Conservation (phyloP, 2,797 vertebrate genomes). For the Mus minutoides region DNA sequence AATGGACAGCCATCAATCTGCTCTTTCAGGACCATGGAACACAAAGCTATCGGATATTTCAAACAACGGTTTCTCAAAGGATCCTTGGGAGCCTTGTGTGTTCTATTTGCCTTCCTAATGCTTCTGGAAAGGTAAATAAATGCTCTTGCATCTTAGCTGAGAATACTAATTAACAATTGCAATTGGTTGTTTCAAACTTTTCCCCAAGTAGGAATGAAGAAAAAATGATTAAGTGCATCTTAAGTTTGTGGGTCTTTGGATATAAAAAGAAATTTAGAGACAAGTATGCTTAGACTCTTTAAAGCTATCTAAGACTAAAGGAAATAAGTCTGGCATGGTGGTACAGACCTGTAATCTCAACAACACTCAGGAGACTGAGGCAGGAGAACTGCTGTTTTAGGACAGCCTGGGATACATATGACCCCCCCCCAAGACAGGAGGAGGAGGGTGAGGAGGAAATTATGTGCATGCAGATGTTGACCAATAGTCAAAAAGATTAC, state of each 20-base stretch:
- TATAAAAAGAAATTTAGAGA: not conserved
- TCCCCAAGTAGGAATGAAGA: not conserved
- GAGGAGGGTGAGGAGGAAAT: not conserved
- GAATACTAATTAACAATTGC: slow-evolving; percentile 31
- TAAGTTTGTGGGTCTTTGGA: not conserved
- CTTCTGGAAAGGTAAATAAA: slow-evolving; percentile 25
- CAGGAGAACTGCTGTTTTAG: not conserved
- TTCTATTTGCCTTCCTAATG: not conserved
- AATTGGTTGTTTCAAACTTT: not conserved
- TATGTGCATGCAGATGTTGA: not conserved
- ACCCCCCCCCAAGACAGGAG: not conserved
- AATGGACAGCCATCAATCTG: not conserved
- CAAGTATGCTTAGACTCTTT: slow-evolving; percentile 8
- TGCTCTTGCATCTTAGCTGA: not conserved
- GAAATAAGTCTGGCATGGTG: not conserved
- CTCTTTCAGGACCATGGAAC: not conserved
- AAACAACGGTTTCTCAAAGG: not conserved
- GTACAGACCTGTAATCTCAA: not conserved
- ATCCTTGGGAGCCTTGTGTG: not conserved
- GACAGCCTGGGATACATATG: not conserved
- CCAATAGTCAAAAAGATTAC: slow-evolving; percentile 30
- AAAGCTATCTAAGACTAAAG: slow-evolving; percentile 18
- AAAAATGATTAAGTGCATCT: not conserved
- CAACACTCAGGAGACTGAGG: not conserved
- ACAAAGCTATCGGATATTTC: not conserved